Evolutionary conservation across 2,113 vertebrate species (phyloP).

Genomic region (Prionailurus bengalensis): DNA sequence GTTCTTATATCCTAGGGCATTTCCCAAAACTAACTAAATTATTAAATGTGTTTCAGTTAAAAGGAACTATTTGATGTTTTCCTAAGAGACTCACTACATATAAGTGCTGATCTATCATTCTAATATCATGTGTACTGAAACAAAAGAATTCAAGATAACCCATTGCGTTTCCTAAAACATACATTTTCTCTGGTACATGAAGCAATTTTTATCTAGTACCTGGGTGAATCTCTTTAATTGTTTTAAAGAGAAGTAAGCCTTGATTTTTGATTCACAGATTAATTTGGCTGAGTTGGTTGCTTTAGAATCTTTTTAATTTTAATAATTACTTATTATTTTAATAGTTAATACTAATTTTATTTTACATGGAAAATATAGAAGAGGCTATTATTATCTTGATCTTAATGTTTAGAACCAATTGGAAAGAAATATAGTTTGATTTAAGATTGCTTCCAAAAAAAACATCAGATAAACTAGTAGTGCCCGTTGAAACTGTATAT

Average conservation of each 20-base stretch:
- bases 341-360: background rate
- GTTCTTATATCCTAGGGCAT: background rate
- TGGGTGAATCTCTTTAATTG: background rate
- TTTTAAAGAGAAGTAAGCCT: background rate
- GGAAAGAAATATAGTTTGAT: background rate
- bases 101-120: background rate
- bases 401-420: background rate
- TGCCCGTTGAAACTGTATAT: background rate
- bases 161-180: background rate
- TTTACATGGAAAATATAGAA: background rate
- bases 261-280: background rate
- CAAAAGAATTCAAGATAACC: background rate
- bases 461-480: background rate
- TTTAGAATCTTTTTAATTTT: background rate
- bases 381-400: background rate
- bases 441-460: background rate
- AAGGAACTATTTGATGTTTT: background rate
- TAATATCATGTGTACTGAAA: background rate
- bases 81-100: background rate
- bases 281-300: background rate
- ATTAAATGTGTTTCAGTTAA: slow-evolving; percentile 5
- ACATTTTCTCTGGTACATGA: background rate
- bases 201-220: background rate
- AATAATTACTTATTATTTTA: background rate
- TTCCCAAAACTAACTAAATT: background rate